Evolutionary conservation across 2,113 vertebrate species (phyloP).

Genomic region (Calypte anna): DNA sequence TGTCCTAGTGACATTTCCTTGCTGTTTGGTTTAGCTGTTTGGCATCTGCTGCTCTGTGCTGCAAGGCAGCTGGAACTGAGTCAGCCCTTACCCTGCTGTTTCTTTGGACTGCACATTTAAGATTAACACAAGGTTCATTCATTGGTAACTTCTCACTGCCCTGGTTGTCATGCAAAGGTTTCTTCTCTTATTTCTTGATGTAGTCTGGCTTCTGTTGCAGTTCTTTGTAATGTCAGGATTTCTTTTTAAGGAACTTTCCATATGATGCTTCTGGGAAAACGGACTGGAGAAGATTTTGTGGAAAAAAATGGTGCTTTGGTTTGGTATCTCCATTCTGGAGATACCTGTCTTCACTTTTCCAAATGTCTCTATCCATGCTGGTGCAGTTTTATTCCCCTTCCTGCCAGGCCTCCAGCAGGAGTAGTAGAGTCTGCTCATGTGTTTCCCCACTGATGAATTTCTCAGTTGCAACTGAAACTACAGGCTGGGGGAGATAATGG

Average conservation of each 20-base stretch:
- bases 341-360: neutral
- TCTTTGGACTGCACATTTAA: neutral
- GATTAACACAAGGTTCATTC: neutral
- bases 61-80: neutral
- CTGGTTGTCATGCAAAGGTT: neutral
- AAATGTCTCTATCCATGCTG: neutral
- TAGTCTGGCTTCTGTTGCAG: neutral
- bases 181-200: neutral
- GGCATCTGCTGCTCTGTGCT: neutral
- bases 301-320: neutral
- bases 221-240: neutral
- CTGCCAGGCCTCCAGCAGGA: neutral
- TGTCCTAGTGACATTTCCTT: neutral
- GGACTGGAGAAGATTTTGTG: neutral
- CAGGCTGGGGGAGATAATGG: accelerated
- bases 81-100: neutral
- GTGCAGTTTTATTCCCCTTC: neutral
- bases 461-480: neutral
- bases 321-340: neutral
- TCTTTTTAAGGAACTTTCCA: neutral
- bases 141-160: neutral
- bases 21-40: neutral
- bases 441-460: neutral
- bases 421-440: neutral
- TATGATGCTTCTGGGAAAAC: neutral